Conservation (phyloP, 2,113 vertebrate genomes). For the Tachysurus fulvidraco region DNA sequence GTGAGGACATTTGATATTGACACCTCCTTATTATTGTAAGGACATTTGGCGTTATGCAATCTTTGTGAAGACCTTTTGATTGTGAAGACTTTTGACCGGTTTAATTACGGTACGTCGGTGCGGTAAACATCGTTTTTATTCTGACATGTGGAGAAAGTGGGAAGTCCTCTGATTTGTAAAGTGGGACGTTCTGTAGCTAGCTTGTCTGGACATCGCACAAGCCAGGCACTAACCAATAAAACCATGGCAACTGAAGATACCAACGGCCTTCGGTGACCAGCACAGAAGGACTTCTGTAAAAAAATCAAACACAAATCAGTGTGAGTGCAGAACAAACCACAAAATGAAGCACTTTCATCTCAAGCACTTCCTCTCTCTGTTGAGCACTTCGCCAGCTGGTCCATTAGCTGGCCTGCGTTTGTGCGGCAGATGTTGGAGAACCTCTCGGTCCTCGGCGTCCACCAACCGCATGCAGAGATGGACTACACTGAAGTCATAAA, state of each 20-base stretch:
- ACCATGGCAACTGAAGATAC: not conserved
- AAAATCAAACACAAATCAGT: not conserved
- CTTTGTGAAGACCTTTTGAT: not conserved
- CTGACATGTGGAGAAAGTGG: not conserved
- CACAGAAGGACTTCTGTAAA: not conserved
- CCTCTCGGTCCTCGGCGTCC: not conserved
- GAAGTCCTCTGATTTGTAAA: not conserved
- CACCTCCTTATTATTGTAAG: not conserved
- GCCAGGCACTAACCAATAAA: not conserved
- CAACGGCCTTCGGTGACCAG: not conserved
- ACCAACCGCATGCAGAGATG: not conserved
- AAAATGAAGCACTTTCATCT: not conserved
- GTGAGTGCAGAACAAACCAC: not conserved
- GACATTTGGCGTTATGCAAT: not conserved
- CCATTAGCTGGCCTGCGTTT: slow-evolving; percentile 10
- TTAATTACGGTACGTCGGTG: not conserved
- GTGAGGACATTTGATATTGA: not conserved
- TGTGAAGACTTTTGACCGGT: not conserved
- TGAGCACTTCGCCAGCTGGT: slow-evolving; percentile 40
- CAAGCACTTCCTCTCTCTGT: not conserved
- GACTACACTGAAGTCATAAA: not conserved
- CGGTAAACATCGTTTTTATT: not conserved
- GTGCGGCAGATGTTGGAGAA: slow-evolving; percentile 3
- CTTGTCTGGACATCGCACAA: not conserved
- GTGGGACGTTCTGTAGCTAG: not conserved